These are phyloP conservation scores for Gadus chalcogrammus DNA, from an alignment of 2,113 vertebrate species.

Conservation along the genomic window DNA sequence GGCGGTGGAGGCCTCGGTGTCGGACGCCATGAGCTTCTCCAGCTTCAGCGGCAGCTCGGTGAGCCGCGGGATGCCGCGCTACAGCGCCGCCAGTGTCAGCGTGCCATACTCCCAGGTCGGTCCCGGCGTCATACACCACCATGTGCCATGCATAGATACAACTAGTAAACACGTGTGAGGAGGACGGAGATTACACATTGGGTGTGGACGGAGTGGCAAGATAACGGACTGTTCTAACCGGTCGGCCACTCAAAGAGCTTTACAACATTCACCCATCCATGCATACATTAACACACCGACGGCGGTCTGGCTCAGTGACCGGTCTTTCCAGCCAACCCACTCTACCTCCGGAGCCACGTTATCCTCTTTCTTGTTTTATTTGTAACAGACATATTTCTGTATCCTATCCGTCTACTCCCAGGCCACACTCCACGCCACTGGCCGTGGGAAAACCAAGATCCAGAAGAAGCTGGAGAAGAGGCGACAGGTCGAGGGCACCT, in stretches of 20 bases:
- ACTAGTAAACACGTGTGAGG: too few species aligned
- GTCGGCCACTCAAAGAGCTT: too few species aligned
- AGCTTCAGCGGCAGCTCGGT: slow-evolving; percentile 88
- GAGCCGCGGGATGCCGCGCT: slow-evolving; percentile 84
- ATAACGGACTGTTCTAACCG: too few species aligned
- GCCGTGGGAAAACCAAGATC: slow-evolving; percentile 93
- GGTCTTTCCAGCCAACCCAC: too few species aligned
- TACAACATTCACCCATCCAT: background rate
- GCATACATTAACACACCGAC: too few species aligned
- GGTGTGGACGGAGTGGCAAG: too few species aligned
- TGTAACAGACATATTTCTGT: too few species aligned
- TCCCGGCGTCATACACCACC: background rate
- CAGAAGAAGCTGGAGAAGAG: slow-evolving; percentile 91
- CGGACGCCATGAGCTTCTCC: slow-evolving; percentile 93
- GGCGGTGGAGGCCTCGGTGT: slow-evolving; percentile 71
- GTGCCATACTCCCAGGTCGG: slow-evolving; percentile 93
- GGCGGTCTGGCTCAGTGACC: too few species aligned
- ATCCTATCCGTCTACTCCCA: slow-evolving; percentile 20
- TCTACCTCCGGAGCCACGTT: too few species aligned
- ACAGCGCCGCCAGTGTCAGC: slow-evolving; percentile 78
- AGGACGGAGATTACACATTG: too few species aligned
- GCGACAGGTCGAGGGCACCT: slow-evolving; percentile 88
- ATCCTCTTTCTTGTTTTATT: too few species aligned
- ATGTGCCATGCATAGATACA: too few species aligned
- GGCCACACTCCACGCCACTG: slow-evolving; percentile 91